phyloP scores from a whole-genome alignment of 2,113 vertebrate genomes.

The Echinops telfairi region DNA sequence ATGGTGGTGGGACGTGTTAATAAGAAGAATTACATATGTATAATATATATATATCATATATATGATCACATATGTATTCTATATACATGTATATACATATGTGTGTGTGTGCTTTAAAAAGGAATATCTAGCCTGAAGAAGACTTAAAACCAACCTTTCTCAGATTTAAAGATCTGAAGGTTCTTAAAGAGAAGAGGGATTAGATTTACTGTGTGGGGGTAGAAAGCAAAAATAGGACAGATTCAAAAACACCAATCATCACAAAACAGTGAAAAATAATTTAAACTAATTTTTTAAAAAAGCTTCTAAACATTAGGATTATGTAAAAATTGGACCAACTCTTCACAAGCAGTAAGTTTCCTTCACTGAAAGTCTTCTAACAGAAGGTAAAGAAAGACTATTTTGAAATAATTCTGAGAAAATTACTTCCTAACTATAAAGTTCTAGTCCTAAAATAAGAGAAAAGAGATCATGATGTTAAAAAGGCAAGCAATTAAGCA shows the following conservation, averaged over 20 bases:
- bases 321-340: neutral
- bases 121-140: neutral
- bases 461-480: neutral
- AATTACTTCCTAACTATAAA: slow-evolving; percentile 45
- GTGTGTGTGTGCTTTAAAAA: neutral
- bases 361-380: slow-evolving; percentile 1
- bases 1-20: neutral
- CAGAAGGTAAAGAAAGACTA: neutral
- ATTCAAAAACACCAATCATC: neutral
- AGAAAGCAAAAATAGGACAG: slow-evolving; percentile 1
- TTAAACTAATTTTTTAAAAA: neutral
- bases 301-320: neutral
- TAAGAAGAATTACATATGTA: too few species aligned
- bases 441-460: neutral
- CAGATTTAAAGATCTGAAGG: neutral
- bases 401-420: neutral
- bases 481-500: neutral
- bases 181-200: neutral
- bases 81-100: too few species aligned
- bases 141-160: neutral
- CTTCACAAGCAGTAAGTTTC: slow-evolving; percentile 21
- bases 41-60: too few species aligned
- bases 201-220: neutral
- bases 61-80: too few species aligned
- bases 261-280: neutral